Evolutionary conservation across 2,797 vertebrate species (phyloP), one percentile per base, ranked within the genome.

Genomic region (Todus mexicanus): DNA sequence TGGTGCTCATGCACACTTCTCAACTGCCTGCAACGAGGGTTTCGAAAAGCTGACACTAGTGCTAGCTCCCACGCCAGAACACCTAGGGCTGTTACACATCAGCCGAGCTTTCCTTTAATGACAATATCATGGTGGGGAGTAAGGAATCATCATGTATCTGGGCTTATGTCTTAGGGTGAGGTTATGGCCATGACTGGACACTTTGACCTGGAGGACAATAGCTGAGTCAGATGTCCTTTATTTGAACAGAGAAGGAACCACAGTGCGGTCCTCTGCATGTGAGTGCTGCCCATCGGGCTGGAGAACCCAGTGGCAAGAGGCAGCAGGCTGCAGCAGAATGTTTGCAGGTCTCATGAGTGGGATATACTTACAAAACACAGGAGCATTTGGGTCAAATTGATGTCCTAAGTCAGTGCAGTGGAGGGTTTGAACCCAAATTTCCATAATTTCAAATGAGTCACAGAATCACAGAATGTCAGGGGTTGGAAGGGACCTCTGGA

Each of bases 201-300:
- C 23, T 43, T 47, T 54, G 51, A 12, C 20, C 40, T 27, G 45
- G 37, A 57, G 26, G 63, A 33, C 53, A 37, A 74, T 3, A 37
- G 27, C 48, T 31, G 87, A 59, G 38, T 33, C 50, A 15, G 43
- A 31, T 16, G 25, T 50, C 53, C 12, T 81, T 43, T n/a, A 18
- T 48, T 42, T 45, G 87, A 38, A 10, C 69, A 40, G 61, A 5
- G 7, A 5, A 35, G 0, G 9, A 64, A 56, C 11, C 2, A 1
- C 59, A 61, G 66, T 6, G 25, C 53, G 5, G 25, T 78, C 6
- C 51, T 74, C 26, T 11, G n/a, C 4, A 2, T 2, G 0, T 0
- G 48, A 29, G 8, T 27, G 16, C n/a, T 50, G 42, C 13, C 10
- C 7, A 29, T 4, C 15, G 5, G 25, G 31, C 64, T 51, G 76